Conservation (phyloP, 2,888 invertebrate species). For the Pristionchus fissidentatus region DNA sequence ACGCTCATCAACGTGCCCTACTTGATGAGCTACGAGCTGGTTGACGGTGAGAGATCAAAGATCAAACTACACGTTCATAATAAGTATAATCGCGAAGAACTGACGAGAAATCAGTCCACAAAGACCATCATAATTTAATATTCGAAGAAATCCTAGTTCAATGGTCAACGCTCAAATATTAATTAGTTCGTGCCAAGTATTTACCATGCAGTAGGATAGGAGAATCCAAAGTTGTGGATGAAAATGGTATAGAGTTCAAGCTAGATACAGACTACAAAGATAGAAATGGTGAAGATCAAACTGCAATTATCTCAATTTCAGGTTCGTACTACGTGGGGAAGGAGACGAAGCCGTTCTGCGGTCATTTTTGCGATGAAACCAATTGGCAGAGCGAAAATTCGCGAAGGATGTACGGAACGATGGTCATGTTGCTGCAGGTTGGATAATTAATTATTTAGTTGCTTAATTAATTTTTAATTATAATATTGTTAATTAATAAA, state of each 20-base stretch:
- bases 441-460: not conserved
- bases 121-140: not conserved
- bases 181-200: no score
- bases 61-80: no score
- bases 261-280: no score
- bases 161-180: no score
- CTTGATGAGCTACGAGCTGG: conserved; percentile 71
- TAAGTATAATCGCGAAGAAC: no score
- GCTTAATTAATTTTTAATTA: not conserved
- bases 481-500: not conserved
- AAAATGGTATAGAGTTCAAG: no score
- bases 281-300: no score
- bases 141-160: not conserved
- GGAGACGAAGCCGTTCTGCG: conserved; percentile 67
- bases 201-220: no score
- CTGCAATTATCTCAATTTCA: conserved; percentile 2
- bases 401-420: conserved; percentile 84
- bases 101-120: not conserved
- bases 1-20: conserved; percentile 73
- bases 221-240: no score
- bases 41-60: conserved; percentile 77
- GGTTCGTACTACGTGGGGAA: conserved; percentile 54
- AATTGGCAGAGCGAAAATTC: conserved; percentile 88
- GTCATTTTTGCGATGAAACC: conserved; percentile 78
- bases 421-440: conserved; percentile 73